Evolutionary conservation across 2,113 vertebrate species (phyloP), one percentile per base, ranked within the genome.

Genomic region (Rhinichthys klamathensis): DNA sequence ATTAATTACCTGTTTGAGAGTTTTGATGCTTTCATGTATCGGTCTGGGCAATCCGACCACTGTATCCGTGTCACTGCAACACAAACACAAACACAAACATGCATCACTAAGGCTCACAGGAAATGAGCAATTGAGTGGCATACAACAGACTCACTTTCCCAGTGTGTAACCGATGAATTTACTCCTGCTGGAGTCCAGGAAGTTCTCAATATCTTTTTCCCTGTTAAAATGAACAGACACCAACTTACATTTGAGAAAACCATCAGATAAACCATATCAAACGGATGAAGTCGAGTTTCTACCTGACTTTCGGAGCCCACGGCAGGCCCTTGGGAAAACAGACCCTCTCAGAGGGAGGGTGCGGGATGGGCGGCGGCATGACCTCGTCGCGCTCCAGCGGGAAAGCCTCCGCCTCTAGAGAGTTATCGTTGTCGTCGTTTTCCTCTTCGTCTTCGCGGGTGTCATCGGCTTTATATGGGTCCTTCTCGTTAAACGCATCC

Each of bases 291-390:
- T 35, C 5, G 2, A 21, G 30, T 30, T 9, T 56, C 41, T 92
- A 99, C 98, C 98, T 96, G 94, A 99, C 98, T 94, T 99, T 99
- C 84, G 98, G 98, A 60, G 97, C 98, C 98, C 98, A 99, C 0
- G 98, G 98, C 41, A 99, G 94, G 7, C 98, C 98, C 90, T 98
- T 99, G 49, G 97, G 98, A 58, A 98, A 98, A 72, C 96, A 96
- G 60, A 99, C 94, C 75, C 97, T 95, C 88, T 98, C 98, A 0
- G 96, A 95, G 4, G 96, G 95, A 13, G 97, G 96, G 46, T 98
- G 97, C 44, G 97, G 96, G 18, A 95, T 93, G 0, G 96, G 96
- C 0, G 96, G 97, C 35, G 97, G 97, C 96, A 99, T 98, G 91
- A 98, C 97, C 87, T 99, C 98, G 6, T 99, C 98, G 86, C 97